A percentile compares a stretch with the other conserved stretches of the same genome.
These are phyloP conservation scores for Caenorhabditis tropicalis DNA, from an alignment of 1,140 invertebrate genomes.

Conservation along the genomic window DNA sequence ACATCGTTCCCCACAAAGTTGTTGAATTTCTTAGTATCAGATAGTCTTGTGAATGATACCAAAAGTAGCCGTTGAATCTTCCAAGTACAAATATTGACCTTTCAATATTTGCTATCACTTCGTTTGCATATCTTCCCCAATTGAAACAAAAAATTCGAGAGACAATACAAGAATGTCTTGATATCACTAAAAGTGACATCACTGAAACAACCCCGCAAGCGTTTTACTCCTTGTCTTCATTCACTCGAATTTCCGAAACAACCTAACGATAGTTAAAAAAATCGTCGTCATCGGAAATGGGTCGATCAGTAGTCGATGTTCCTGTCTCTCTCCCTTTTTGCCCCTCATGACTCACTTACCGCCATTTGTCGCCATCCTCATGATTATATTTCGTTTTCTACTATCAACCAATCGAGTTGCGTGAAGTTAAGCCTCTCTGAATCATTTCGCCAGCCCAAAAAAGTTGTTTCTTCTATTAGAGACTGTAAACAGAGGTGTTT, in stretches of 20 bases:
- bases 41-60: no score
- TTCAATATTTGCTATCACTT: neutral
- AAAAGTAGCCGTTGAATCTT: no score
- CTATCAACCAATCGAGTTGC: neutral
- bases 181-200: conserved; percentile 4
- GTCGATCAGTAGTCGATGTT: conserved; percentile 20
- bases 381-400: conserved; percentile 14
- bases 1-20: no score
- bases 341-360: conserved; percentile 14
- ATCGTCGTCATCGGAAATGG: conserved; percentile 22
- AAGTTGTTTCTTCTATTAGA: neutral
- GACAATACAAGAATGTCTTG: no score
- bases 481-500: neutral
- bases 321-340: neutral
- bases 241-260: neutral
- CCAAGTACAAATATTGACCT: no score
- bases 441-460: neutral
- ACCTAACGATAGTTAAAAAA: conserved; percentile 9
- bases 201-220: neutral
- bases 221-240: neutral
- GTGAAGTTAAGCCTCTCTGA: conserved; percentile 24
- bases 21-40: no score
- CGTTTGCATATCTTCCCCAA: neutral
- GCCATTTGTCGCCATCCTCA: neutral
- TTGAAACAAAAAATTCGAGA: neutral